These are phyloP conservation scores for Coregonus ussuriensis DNA, from an alignment of 2,797 vertebrate species.

Conservation along the genomic window DNA sequence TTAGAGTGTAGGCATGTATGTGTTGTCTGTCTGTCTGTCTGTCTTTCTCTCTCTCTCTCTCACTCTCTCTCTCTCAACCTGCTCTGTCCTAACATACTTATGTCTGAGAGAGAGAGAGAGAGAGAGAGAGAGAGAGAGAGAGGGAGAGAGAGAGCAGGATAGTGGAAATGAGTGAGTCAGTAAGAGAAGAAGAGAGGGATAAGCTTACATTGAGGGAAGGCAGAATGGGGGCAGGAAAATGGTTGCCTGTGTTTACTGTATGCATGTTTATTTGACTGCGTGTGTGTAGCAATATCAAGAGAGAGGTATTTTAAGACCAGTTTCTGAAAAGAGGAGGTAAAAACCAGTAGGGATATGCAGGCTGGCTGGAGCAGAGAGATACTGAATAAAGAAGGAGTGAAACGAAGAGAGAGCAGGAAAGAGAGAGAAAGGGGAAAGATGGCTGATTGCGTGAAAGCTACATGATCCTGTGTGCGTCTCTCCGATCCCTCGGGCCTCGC, in stretches of 20 bases:
- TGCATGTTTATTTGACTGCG: neutral
- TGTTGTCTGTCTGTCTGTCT: slow-evolving; percentile 21
- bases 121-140: neutral
- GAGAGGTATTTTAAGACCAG: neutral
- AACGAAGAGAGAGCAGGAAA: slow-evolving; percentile 1
- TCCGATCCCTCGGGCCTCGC: slow-evolving; percentile 17
- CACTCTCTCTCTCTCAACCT: slow-evolving; percentile 21
- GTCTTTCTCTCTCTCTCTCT: slow-evolving; percentile 6
- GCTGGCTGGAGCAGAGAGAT: neutral
- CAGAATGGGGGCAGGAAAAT: neutral
- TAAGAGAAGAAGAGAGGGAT: neutral
- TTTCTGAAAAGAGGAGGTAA: neutral
- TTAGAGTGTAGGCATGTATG: slow-evolving; percentile 3
- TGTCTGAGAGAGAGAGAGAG: neutral
- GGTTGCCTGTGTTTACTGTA: neutral
- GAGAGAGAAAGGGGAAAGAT: neutral
- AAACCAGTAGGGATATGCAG: neutral
- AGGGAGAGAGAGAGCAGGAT: neutral
- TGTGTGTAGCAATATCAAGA: neutral
- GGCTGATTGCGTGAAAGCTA: slow-evolving; percentile 10
- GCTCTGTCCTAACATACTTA: neutral
- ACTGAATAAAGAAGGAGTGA: neutral
- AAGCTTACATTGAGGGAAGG: neutral
- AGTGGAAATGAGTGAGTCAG: neutral
- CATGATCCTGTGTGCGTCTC: slow-evolving; percentile 22